Evolutionary conservation across 2,797 vertebrate species (phyloP).

Genomic region (Lithobates sylvaticus): DNA sequence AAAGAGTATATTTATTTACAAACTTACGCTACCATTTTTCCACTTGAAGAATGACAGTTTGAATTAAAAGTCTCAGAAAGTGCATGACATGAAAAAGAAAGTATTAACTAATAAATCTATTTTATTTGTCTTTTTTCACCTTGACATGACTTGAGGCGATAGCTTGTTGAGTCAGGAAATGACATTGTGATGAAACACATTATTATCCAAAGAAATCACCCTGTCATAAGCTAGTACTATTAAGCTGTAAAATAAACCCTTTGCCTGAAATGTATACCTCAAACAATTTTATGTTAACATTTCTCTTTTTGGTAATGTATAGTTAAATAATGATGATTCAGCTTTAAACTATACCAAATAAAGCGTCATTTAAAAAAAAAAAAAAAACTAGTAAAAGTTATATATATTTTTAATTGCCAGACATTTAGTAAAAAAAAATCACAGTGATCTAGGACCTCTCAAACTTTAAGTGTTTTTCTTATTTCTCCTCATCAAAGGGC

Average conservation of each 20-base stretch:
- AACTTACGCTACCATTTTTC: conserved; percentile 29
- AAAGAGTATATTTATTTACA: neutral
- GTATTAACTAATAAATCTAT: neutral
- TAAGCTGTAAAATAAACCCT: conserved; percentile 1
- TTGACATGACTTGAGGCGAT: conserved; percentile 37
- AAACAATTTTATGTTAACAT: too few relatives aligned
- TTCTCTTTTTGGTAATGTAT: too few relatives aligned
- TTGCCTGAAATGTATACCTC: too few relatives aligned
- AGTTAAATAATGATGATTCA: too few relatives aligned
- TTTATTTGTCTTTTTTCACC: conserved; percentile 23
- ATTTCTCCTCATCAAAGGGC: neutral
- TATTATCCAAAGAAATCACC: conserved; percentile 16
- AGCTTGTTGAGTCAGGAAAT: conserved; percentile 57
- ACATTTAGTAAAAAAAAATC: neutral
- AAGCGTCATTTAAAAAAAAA: neutral
- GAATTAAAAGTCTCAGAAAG: conserved; percentile 19
- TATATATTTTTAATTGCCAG: neutral
- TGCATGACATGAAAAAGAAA: conserved; percentile 26
- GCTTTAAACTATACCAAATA: too few relatives aligned
- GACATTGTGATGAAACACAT: conserved; percentile 25
- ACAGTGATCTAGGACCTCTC: neutral
- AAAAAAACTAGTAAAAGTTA: neutral
- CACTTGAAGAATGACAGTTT: conserved; percentile 35
- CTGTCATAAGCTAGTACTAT: neutral
- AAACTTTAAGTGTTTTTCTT: neutral